Conservation (phyloP, 2,113 vertebrate species). For the Laterallus jamaicensis region DNA sequence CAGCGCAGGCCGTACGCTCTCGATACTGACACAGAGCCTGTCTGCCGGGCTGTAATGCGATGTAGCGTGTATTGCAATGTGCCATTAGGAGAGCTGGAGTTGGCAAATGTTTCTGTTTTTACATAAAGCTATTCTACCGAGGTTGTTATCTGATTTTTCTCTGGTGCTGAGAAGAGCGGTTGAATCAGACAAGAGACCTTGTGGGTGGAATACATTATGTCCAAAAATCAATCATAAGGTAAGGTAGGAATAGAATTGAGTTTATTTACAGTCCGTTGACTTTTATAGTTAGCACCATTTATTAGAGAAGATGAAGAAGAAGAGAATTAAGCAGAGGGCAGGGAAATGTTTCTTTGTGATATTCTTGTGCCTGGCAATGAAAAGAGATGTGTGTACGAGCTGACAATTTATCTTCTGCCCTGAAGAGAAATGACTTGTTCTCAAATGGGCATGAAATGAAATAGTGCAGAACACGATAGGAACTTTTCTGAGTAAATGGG, state of each 20-base stretch:
- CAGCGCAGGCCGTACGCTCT: fast-evolving
- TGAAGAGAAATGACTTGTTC: slow-evolving; percentile 68
- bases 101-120: slow-evolving; percentile 38
- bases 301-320: slow-evolving; percentile 52
- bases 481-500: slow-evolving; percentile 62
- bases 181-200: slow-evolving; percentile 56
- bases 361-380: slow-evolving; percentile 59
- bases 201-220: slow-evolving; percentile 58
- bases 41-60: neutral
- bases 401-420: slow-evolving; percentile 66
- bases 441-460: slow-evolving; percentile 72
- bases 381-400: slow-evolving; percentile 43
- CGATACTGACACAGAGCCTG: neutral
- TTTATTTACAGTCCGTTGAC: slow-evolving; percentile 53
- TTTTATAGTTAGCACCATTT: slow-evolving; percentile 57
- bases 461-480: slow-evolving; percentile 53
- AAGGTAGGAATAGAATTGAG: slow-evolving; percentile 40
- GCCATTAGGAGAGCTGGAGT: neutral
- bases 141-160: slow-evolving; percentile 53
- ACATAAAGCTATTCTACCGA: neutral
- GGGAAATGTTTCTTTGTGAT: slow-evolving; percentile 31
- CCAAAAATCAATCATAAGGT: slow-evolving; percentile 54
- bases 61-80: neutral
- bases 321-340: slow-evolving; percentile 42
- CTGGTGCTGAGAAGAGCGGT: slow-evolving; percentile 14